Conservation (phyloP, 2,888 invertebrate genomes). For the Chrysolina americana region DNA sequence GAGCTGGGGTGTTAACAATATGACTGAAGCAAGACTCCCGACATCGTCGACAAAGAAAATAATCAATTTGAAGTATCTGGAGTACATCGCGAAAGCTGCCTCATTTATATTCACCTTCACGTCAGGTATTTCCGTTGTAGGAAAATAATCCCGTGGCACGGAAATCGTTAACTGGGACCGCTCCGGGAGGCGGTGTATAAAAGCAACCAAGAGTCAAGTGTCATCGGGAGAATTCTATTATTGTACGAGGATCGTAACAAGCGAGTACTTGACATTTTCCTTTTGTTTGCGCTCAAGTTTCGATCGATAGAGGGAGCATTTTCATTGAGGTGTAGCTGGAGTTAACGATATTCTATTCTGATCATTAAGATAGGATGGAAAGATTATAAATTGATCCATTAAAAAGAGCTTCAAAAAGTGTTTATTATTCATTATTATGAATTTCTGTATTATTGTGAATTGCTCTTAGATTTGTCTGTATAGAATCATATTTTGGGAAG, state of each 20-base stretch:
- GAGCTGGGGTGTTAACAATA: background rate
- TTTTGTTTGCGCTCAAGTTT: background rate
- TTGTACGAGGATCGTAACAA: background rate
- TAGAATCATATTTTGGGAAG: too few relatives aligned
- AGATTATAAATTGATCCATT: too few relatives aligned
- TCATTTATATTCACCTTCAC: background rate
- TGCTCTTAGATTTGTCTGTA: too few relatives aligned
- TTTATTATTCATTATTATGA: too few relatives aligned
- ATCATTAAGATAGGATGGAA: too few relatives aligned
- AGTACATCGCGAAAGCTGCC: background rate
- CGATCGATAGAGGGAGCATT: background rate
- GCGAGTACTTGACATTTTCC: background rate
- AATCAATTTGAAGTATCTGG: background rate
- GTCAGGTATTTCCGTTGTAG: background rate
- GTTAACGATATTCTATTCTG: background rate
- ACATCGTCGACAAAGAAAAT: background rate
- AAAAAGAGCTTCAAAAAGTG: too few relatives aligned
- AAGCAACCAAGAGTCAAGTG: background rate
- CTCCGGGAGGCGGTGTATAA: background rate
- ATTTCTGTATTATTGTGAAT: too few relatives aligned
- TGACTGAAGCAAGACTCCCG: background rate
- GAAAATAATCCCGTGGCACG: conserved; percentile 3
- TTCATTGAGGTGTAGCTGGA: background rate
- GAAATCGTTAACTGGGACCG: background rate
- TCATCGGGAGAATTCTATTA: conserved; percentile 14